phyloP scores from a whole-genome alignment of 2,113 vertebrate genomes.

The Etheostoma cragini region DNA sequence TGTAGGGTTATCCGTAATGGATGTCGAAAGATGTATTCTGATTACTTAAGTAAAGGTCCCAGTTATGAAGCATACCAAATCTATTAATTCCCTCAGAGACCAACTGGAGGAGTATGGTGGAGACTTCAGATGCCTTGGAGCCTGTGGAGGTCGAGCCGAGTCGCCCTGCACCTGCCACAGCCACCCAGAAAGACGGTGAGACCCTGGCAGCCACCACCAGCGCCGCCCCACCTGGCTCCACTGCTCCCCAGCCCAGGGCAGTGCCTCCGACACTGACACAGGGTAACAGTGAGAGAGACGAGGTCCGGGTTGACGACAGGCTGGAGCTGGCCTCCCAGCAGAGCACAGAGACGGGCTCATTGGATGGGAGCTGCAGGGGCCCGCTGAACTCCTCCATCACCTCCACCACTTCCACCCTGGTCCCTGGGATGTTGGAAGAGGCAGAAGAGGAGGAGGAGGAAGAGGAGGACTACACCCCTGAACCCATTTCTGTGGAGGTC shows the following conservation, averaged over 20 bases:
- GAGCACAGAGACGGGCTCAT: conserved; percentile 95
- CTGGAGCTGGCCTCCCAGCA: conserved; percentile 97
- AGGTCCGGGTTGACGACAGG: conserved; percentile 90
- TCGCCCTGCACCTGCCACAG: conserved; percentile 65
- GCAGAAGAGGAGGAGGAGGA: conserved; percentile 91
- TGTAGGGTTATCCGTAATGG: neutral
- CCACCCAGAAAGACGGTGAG: conserved; percentile 67
- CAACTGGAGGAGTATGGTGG: conserved; percentile 98
- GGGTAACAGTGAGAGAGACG: conserved; percentile 84
- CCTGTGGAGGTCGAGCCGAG: conserved; percentile 85
- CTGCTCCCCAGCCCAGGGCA: conserved; percentile 67
- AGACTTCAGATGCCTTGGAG: conserved; percentile 92
- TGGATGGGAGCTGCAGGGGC: conserved; percentile 96
- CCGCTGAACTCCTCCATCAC: conserved; percentile 96
- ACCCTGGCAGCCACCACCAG: conserved; percentile 11
- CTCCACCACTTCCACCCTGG: conserved; percentile 96
- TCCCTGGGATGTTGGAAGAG: conserved; percentile 97
- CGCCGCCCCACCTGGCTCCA: conserved; percentile 51
- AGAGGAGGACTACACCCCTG: conserved; percentile 91
- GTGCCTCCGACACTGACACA: conserved; percentile 12
- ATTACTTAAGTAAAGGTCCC: neutral
- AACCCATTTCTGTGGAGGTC: conserved; percentile 93
- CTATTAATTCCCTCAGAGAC: conserved; percentile 86
- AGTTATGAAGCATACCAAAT: neutral
- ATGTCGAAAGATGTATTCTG: neutral